Percentiles rank a stretch among this genome's conserved stretches.
These are phyloP conservation scores for Onchidella celtica DNA, from an alignment of 2,888 invertebrate species.

Conservation along the genomic window DNA sequence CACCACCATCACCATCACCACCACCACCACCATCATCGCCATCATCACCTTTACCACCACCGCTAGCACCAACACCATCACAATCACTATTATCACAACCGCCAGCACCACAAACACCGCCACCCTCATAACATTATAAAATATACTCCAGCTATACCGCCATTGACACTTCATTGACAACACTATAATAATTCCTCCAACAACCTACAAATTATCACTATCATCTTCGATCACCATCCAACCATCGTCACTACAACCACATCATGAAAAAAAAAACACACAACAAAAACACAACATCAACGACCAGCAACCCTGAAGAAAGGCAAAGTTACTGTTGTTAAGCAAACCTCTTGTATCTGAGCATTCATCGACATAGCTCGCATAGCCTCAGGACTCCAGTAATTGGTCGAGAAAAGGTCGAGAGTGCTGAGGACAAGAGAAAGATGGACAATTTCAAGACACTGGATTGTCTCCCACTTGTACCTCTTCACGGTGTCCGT, in stretches of 20 bases:
- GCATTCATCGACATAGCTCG: constrained; percentile 68
- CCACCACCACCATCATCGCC: constrained; percentile 35
- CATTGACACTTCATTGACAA: too few species aligned
- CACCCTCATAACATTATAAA: not conserved
- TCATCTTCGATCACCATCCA: not conserved
- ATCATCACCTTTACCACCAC: constrained; percentile 7
- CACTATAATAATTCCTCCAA: too few species aligned
- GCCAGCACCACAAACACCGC: not conserved
- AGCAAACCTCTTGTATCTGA: constrained; percentile 74
- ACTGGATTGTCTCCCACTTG: too few species aligned
- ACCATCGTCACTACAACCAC: not conserved
- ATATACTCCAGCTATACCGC: too few species aligned
- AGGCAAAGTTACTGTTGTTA: not conserved
- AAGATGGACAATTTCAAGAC: too few species aligned
- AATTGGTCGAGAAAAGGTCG: constrained; percentile 61
- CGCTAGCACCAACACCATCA: not conserved
- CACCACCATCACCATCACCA: constrained; percentile 32
- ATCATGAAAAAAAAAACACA: not conserved
- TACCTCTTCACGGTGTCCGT: too few species aligned
- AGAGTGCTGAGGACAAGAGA: constrained; percentile 53
- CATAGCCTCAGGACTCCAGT: constrained; percentile 65
- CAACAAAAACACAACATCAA: not conserved
- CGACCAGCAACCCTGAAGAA: too few species aligned
- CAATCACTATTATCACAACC: not conserved
- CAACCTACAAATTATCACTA: not conserved